Evolutionary conservation across 1,140 invertebrate genomes (phyloP).

Genomic region (Neuroterus valhalla): DNA sequence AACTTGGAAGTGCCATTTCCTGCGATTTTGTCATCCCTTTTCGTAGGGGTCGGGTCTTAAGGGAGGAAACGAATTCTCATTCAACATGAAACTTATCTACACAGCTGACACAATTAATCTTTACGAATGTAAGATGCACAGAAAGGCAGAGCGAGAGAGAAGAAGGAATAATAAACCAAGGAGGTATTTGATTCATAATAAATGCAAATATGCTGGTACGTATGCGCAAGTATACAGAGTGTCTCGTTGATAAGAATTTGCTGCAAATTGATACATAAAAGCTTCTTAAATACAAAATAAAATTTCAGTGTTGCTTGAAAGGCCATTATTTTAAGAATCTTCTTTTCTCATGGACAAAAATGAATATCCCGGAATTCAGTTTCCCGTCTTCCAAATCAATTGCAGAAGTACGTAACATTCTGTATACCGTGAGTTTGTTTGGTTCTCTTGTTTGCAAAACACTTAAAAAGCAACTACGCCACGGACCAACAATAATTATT

Average conservation of each 20-base stretch:
- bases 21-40: constrained; percentile 70
- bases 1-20: constrained; percentile 23
- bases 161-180: constrained; percentile 33
- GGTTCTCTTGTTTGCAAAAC: constrained; percentile 49
- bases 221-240: constrained; percentile 30
- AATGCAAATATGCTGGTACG: constrained; percentile 12
- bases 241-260: not conserved
- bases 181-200: not conserved
- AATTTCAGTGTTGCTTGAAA: too few species aligned
- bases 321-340: too few species aligned
- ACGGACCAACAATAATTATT: constrained; percentile 65
- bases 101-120: constrained; percentile 63
- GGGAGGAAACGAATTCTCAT: constrained; percentile 64
- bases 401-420: not conserved
- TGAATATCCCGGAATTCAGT: too few species aligned
- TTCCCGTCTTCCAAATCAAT: too few species aligned
- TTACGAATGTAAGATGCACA: constrained; percentile 53
- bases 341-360: too few species aligned
- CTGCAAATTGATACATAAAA: not conserved
- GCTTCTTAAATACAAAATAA: constrained; percentile 29
- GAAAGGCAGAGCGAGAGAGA: constrained; percentile 44
- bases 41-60: constrained; percentile 72
- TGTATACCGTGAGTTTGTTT: constrained; percentile 5
- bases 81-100: constrained; percentile 72
- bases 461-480: constrained; percentile 68